Percentiles rank a stretch among this genome's conserved stretches.
Evolutionary conservation across 2,797 vertebrate genomes (phyloP).

Genomic region (Vireo griseus): DNA sequence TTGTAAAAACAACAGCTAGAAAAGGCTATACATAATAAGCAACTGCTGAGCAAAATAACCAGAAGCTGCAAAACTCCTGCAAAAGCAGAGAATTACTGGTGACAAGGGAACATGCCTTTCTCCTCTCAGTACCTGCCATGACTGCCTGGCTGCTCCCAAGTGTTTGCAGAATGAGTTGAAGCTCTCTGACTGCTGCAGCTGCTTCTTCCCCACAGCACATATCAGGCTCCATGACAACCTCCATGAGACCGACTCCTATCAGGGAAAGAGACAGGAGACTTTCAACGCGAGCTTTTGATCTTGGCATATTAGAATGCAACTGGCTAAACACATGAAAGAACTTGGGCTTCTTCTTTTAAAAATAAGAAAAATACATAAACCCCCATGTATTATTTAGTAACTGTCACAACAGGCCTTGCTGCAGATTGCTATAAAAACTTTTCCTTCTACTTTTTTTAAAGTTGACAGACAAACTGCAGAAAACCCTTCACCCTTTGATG

Average conservation of each 20-base stretch:
- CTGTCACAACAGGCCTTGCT: neutral
- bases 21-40: neutral
- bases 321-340: neutral
- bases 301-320: neutral
- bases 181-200: slow-evolving; percentile 89
- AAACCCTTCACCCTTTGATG: neutral
- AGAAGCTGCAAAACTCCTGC: neutral
- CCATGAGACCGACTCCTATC: slow-evolving; percentile 93
- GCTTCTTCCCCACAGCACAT: slow-evolving; percentile 96
- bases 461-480: neutral
- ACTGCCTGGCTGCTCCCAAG: slow-evolving; percentile 94
- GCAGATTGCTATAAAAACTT: neutral
- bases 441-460: neutral
- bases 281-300: slow-evolving; percentile 10
- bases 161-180: slow-evolving; percentile 94
- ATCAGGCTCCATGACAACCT: slow-evolving; percentile 97
- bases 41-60: neutral
- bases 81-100: neutral
- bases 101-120: neutral
- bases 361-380: neutral
- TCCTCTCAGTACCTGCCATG: slow-evolving; percentile 87
- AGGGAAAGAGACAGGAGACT: slow-evolving; percentile 42
- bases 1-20: neutral
- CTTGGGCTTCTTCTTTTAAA: neutral
- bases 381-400: neutral